Conservation (phyloP, 2,888 invertebrate genomes). For the Malthinus seriepunctatus region DNA sequence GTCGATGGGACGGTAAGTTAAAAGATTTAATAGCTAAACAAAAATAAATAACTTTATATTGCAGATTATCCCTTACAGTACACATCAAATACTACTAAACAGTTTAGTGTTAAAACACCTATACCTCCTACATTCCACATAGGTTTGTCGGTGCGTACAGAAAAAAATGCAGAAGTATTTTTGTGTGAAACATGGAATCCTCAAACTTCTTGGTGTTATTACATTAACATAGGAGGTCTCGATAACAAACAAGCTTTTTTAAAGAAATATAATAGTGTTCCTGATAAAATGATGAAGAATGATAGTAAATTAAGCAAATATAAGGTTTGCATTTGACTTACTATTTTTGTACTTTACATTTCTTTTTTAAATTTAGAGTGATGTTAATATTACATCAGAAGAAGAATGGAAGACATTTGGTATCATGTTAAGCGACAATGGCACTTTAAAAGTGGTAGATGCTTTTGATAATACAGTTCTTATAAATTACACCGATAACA, state of each 20-base stretch:
- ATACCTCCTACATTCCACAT: constrained; percentile 38
- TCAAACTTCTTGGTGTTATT: constrained; percentile 45
- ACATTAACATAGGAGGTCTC: constrained; percentile 38
- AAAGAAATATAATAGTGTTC: constrained; percentile 35
- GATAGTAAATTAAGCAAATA: constrained; percentile 30
- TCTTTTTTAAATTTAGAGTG: constrained; percentile 35
- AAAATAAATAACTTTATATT: constrained; percentile 15
- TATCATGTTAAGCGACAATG: constrained; percentile 38
- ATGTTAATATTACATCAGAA: constrained; percentile 39
- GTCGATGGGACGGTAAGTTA: constrained; percentile 48
- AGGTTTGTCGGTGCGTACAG: constrained; percentile 45
- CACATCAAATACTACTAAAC: constrained; percentile 40
- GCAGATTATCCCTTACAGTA: constrained; percentile 44
- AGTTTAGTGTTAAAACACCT: constrained; percentile 40
- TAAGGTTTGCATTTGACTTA: constrained; percentile 24
- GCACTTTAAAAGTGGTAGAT: constrained; percentile 39
- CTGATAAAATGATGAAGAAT: constrained; percentile 31
- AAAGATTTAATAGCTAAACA: neutral
- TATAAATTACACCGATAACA: constrained; percentile 38
- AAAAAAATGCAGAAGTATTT: constrained; percentile 42
- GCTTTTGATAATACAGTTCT: constrained; percentile 41
- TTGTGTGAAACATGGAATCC: constrained; percentile 48
- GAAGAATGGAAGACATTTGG: constrained; percentile 49
- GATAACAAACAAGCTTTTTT: constrained; percentile 39
- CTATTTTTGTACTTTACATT: neutral